Percentiles rank a stretch among this genome's conserved stretches.
phyloP scores from a whole-genome alignment of 2,888 invertebrate species.

The Agapostemon virescens region DNA sequence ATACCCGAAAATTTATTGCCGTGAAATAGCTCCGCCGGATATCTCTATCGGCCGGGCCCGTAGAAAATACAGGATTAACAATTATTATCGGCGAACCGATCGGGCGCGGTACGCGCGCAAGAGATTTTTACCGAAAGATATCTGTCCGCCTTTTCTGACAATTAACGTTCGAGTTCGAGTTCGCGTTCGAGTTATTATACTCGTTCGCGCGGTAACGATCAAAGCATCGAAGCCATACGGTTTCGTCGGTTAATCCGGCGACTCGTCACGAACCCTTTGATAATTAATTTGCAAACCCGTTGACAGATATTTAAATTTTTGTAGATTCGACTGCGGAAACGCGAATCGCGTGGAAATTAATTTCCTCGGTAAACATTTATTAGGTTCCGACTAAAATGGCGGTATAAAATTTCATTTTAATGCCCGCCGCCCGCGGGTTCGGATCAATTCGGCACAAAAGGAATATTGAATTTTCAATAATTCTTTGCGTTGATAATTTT shows the following conservation, averaged over 20 bases:
- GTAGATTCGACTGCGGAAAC: neutral
- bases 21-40: conserved; percentile 57
- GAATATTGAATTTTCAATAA: neutral
- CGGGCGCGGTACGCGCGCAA: conserved; percentile 5
- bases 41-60: conserved; percentile 53
- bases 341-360: neutral
- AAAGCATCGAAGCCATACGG: neutral
- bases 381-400: neutral
- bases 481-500: neutral
- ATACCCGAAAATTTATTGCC: conserved; percentile 65
- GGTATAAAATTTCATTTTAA: neutral
- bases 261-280: neutral
- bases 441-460: neutral
- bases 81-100: conserved; percentile 51
- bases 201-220: neutral
- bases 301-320: neutral
- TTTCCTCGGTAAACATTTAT: neutral
- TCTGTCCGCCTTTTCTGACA: neutral
- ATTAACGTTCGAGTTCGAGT: neutral
- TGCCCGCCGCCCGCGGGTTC: neutral
- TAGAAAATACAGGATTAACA: conserved; percentile 59
- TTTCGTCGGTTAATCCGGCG: neutral
- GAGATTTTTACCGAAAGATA: conserved; percentile 21
- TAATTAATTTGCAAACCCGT: neutral
- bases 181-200: neutral